A percentile compares a stretch with the other conserved stretches of the same genome.
phyloP scores from a whole-genome alignment of 1,140 invertebrate genomes.

The Drosophila navojoa region DNA sequence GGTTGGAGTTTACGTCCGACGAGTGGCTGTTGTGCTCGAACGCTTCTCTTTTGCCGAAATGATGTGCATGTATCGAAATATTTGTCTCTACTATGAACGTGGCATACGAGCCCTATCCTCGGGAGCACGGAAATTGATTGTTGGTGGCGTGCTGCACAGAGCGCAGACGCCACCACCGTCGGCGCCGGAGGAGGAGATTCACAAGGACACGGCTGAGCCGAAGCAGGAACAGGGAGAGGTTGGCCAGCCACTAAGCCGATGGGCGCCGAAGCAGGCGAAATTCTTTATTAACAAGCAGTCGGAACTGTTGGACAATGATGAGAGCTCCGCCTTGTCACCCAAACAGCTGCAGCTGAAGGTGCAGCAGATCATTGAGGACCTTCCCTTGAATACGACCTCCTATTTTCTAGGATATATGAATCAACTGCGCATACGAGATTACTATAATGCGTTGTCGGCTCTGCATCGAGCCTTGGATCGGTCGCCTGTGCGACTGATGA shows the following conservation, averaged over 20 bases:
- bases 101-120: conserved; percentile 61
- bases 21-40: conserved; percentile 91
- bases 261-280: conserved; percentile 94
- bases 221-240: conserved; percentile 22
- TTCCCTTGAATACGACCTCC: conserved; percentile 93
- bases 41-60: conserved; percentile 93
- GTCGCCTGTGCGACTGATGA: conserved; percentile 85
- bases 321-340: conserved; percentile 90
- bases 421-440: conserved; percentile 93
- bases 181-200: no score
- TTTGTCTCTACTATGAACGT: conserved; percentile 86
- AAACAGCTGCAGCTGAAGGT: conserved; percentile 90
- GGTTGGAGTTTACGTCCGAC: conserved; percentile 90
- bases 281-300: conserved; percentile 94
- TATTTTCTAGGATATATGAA: conserved; percentile 96
- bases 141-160: conserved; percentile 57
- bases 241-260: conserved; percentile 85
- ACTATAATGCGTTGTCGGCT: conserved; percentile 92
- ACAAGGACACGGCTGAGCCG: background rate
- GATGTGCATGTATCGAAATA: conserved; percentile 88
- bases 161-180: conserved; percentile 36
- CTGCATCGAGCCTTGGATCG: conserved; percentile 94
- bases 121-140: conserved; percentile 50
- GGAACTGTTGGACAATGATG: conserved; percentile 91
- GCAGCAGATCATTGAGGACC: conserved; percentile 90